Evolutionary conservation across 2,888 invertebrate species (phyloP).

Genomic region (Heliothis peltigera): DNA sequence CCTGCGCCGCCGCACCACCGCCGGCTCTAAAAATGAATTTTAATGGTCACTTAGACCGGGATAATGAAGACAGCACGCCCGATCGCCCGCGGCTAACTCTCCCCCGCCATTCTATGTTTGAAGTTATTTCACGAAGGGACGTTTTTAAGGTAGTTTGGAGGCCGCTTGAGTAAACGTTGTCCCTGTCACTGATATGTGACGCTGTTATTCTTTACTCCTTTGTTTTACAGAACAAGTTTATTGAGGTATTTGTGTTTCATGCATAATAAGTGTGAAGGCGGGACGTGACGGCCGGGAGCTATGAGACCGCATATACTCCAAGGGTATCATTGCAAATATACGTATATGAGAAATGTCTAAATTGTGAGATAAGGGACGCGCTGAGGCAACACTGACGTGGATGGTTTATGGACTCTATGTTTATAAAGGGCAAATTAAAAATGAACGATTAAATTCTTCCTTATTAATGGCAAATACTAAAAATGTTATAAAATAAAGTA

Average conservation of each 20-base stretch:
- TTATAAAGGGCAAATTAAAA: no score
- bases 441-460: no score
- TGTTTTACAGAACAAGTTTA: constrained; percentile 33
- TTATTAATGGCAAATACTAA: no score
- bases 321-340: background rate
- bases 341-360: background rate
- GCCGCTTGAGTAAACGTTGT: constrained; percentile 53
- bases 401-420: no score
- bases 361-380: background rate
- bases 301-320: no score
- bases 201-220: constrained; percentile 44
- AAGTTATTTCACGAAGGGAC: constrained; percentile 53
- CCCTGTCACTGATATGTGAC: constrained; percentile 46
- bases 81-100: constrained; percentile 64
- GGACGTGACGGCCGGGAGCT: constrained; percentile 7
- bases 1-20: constrained; percentile 56
- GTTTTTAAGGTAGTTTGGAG: constrained; percentile 58
- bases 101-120: constrained; percentile 61
- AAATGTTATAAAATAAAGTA: no score
- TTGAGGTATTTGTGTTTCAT: constrained; percentile 39
- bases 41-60: constrained; percentile 83
- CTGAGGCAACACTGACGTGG: background rate
- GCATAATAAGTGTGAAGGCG: constrained; percentile 26
- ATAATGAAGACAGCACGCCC: constrained; percentile 78
- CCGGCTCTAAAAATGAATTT: constrained; percentile 83